phyloP scores from a whole-genome alignment of 1,140 invertebrate genomes.

The Phenacoccus solenopsis region DNA sequence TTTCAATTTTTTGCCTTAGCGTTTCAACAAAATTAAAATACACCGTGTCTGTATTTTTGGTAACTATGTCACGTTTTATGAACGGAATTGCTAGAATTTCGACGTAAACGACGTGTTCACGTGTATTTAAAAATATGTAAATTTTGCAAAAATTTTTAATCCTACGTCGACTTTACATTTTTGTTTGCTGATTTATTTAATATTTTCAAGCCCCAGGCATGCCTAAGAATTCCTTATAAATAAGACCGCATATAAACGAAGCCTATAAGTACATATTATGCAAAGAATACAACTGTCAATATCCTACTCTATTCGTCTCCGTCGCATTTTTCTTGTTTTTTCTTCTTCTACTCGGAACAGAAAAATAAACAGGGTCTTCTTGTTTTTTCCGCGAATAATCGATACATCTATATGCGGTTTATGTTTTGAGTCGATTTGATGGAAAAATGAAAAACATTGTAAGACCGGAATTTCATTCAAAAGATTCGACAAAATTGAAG shows the following conservation, averaged over 20 bases:
- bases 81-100: not conserved
- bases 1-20: not conserved
- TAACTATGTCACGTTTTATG: slow-evolving; percentile 2
- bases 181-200: not conserved
- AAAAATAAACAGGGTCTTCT: not conserved
- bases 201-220: not conserved
- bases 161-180: not conserved
- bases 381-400: not conserved
- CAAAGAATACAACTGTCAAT: not conserved
- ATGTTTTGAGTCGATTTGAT: no score
- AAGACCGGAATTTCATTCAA: no score
- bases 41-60: not conserved
- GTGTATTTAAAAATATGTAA: not conserved
- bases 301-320: no score
- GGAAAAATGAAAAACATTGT: no score
- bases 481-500: no score
- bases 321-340: not conserved
- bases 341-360: not conserved
- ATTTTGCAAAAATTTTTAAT: not conserved
- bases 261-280: not conserved
- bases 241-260: not conserved
- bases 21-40: not conserved
- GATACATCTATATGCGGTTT: not conserved
- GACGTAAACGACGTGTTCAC: not conserved
- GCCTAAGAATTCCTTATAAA: not conserved